A percentile compares a stretch with the other conserved stretches of the same genome.
These are phyloP conservation scores for Indicator indicator DNA, from an alignment of 2,113 vertebrate genomes.

Conservation along the genomic window DNA sequence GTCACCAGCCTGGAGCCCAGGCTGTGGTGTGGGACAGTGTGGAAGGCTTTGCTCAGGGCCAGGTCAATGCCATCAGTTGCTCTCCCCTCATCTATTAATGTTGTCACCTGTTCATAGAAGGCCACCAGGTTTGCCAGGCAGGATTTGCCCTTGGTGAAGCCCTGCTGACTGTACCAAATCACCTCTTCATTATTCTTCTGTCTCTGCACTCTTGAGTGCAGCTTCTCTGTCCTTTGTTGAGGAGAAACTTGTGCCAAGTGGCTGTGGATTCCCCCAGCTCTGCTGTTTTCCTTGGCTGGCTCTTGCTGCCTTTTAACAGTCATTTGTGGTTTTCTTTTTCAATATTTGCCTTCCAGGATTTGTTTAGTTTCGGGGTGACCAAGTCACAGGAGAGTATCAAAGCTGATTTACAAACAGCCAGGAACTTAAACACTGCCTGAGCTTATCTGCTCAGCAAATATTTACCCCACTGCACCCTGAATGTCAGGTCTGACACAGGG, in stretches of 20 bases:
- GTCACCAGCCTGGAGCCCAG: too few species aligned
- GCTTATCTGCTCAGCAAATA: not conserved
- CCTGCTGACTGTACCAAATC: too few species aligned
- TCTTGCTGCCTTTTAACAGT: not conserved
- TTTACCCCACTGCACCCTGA: not conserved
- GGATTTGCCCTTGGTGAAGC: too few species aligned
- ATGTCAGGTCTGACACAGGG: accelerated
- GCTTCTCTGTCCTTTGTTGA: too few species aligned
- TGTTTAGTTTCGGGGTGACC: not conserved
- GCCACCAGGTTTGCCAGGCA: too few species aligned
- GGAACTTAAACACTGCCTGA: not conserved
- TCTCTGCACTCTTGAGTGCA: too few species aligned
- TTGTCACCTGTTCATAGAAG: too few species aligned
- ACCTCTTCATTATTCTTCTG: too few species aligned
- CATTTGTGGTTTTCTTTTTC: not conserved
- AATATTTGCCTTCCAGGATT: slow-evolving; percentile 2
- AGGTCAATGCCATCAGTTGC: too few species aligned
- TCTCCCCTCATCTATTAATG: too few species aligned
- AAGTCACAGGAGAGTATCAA: not conserved
- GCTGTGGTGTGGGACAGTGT: too few species aligned
- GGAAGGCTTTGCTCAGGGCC: too few species aligned
- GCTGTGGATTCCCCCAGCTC: not conserved
- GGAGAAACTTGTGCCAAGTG: not conserved
- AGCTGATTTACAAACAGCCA: not conserved
- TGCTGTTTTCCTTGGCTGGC: not conserved